Conservation (phyloP, 2,797 vertebrate species). For the Pipistrellus kuhlii region DNA sequence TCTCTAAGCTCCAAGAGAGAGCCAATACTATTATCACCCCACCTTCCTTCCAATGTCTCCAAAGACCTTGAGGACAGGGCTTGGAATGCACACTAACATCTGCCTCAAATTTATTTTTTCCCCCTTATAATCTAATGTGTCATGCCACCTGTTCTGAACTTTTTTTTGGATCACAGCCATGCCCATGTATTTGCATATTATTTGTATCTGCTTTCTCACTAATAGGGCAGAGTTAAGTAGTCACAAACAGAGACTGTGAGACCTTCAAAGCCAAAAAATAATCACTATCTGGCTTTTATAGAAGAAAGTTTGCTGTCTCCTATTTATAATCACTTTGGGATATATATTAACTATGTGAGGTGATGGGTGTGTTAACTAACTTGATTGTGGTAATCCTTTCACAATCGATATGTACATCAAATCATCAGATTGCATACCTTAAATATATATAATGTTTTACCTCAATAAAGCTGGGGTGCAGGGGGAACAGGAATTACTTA, state of each 20-base stretch:
- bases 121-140: conserved; percentile 14
- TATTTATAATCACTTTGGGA: conserved; percentile 33
- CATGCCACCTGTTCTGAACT: not conserved
- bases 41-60: not conserved
- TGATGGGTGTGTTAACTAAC: not conserved
- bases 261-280: not conserved
- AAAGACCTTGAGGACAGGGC: not conserved
- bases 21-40: not conserved
- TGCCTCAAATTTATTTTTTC: conserved; percentile 21
- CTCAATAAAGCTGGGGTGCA: not conserved
- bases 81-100: not conserved
- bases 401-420: not conserved
- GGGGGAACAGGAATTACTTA: not conserved
- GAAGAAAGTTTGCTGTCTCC: not conserved
- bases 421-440: not conserved
- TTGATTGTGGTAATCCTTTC: not conserved
- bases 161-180: not conserved
- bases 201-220: not conserved
- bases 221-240: not conserved
- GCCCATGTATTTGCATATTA: not conserved
- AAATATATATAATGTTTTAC: not conserved
- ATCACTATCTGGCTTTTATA: not conserved
- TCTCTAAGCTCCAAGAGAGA: not conserved
- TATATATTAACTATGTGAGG: not conserved
- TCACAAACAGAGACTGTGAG: not conserved